Evolutionary conservation across 2,113 vertebrate species (phyloP).

Genomic region (Stegastes partitus): DNA sequence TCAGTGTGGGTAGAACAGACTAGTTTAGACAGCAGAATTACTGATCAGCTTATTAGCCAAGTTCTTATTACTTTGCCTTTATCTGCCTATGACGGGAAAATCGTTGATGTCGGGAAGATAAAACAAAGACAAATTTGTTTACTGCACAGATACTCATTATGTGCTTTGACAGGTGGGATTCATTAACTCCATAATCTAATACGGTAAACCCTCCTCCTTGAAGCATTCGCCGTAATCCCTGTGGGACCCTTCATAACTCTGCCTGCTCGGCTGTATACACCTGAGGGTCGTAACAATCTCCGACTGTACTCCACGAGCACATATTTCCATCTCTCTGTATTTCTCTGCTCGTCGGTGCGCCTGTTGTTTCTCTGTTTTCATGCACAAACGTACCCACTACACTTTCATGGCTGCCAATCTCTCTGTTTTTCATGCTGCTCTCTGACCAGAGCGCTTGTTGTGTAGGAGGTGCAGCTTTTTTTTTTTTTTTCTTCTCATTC

Average conservation of each 20-base stretch:
- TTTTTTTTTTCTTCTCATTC: constrained; percentile 14
- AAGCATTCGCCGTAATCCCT: constrained; percentile 63
- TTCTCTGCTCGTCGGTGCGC: constrained; percentile 1
- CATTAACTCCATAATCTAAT: constrained; percentile 62
- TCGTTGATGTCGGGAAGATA: not conserved
- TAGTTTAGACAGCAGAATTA: constrained; percentile 44
- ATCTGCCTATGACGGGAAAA: not conserved
- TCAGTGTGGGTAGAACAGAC: constrained; percentile 30
- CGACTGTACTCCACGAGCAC: constrained; percentile 36
- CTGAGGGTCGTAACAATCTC: constrained; percentile 42
- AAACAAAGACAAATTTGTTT: constrained; percentile 51
- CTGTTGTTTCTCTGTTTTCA: constrained; percentile 8
- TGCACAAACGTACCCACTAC: constrained; percentile 7
- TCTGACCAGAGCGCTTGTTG: constrained; percentile 40
- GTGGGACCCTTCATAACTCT: constrained; percentile 60
- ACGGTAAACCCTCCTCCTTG: constrained; percentile 28
- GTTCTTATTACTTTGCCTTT: constrained; percentile 19
- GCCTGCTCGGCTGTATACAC: constrained; percentile 35
- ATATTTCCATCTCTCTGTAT: constrained; percentile 27
- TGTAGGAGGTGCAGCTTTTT: constrained; percentile 41
- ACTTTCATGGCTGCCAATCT: constrained; percentile 37
- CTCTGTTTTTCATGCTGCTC: constrained; percentile 21
- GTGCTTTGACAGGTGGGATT: constrained; percentile 68
- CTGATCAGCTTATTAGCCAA: constrained; percentile 30
- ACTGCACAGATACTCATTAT: constrained; percentile 42